Conservation (phyloP, 2,113 vertebrate species). For the Osmerus mordax region DNA sequence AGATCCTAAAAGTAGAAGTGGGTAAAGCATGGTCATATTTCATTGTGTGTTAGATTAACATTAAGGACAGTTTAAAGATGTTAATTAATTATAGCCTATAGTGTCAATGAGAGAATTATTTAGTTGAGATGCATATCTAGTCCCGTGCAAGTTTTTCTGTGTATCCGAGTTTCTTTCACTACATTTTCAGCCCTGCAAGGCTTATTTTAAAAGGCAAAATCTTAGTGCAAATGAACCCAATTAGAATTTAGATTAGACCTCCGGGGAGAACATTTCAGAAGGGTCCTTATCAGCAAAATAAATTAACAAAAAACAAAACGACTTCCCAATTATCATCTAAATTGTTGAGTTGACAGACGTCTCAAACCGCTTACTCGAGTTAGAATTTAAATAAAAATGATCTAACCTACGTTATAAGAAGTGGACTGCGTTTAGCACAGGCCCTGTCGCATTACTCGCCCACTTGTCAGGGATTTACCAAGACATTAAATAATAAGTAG, state of each 20-base stretch:
- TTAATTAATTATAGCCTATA: constrained; percentile 11
- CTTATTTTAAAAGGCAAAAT: constrained; percentile 53
- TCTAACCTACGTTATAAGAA: background rate
- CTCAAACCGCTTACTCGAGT: constrained; percentile 26
- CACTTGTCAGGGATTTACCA: background rate
- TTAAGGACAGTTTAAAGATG: background rate
- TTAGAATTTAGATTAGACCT: constrained; percentile 77
- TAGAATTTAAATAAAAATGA: constrained; percentile 14
- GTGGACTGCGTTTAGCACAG: no score
- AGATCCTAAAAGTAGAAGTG: background rate
- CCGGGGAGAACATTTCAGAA: constrained; percentile 66
- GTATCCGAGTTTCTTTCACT: constrained; percentile 47
- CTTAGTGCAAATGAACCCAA: constrained; percentile 73
- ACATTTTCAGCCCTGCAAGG: constrained; percentile 45
- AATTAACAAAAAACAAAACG: constrained; percentile 72
- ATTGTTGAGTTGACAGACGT: constrained; percentile 53
- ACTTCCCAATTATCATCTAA: constrained; percentile 74
- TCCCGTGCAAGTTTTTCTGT: constrained; percentile 33
- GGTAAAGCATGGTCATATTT: background rate
- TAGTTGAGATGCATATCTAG: constrained; percentile 40
- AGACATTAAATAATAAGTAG: background rate
- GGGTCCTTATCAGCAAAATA: constrained; percentile 70
- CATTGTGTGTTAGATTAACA: background rate
- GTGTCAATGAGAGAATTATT: constrained; percentile 12
- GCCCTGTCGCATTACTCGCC: background rate